phyloP scores from a whole-genome alignment of 2,888 invertebrate species.

The Coleophora deauratella region DNA sequence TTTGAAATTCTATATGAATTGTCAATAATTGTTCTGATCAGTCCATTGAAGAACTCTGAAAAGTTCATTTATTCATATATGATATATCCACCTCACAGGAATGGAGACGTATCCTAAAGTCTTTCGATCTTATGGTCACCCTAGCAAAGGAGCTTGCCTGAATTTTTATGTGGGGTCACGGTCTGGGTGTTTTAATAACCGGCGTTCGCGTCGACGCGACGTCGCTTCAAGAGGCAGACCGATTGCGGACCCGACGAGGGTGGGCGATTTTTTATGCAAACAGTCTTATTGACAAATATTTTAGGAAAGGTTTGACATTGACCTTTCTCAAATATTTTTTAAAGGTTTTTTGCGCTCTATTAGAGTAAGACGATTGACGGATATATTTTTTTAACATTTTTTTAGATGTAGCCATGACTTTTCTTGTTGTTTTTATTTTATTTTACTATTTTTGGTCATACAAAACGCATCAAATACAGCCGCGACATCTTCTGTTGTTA shows the following conservation, averaged over 20 bases:
- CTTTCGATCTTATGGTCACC: too few relatives aligned
- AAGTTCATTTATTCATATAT: neutral
- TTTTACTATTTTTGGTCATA: too few relatives aligned
- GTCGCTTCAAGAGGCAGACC: too few relatives aligned
- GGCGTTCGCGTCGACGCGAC: too few relatives aligned
- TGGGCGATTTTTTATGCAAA: neutral
- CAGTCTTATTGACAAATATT: neutral
- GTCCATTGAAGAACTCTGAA: neutral
- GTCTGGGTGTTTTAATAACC: slow-evolving; percentile 3
- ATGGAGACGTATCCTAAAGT: neutral
- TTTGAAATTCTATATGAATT: neutral
- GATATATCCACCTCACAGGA: neutral
- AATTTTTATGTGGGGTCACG: slow-evolving; percentile 6
- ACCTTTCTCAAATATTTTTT: neutral
- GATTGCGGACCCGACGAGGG: neutral
- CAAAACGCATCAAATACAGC: too few relatives aligned
- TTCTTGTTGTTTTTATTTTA: too few relatives aligned
- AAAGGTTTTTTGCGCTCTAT: neutral
- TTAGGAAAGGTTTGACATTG: neutral
- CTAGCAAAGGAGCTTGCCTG: neutral
- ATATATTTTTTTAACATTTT: too few relatives aligned
- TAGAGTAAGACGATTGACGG: too few relatives aligned
- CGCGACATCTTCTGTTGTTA: too few relatives aligned
- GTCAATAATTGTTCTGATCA: neutral
- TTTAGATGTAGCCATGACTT: too few relatives aligned